A percentile compares a stretch with the other conserved stretches of the same genome.
phyloP scores from a whole-genome alignment of 2,113 vertebrate species.

The Ictalurus furcatus region DNA sequence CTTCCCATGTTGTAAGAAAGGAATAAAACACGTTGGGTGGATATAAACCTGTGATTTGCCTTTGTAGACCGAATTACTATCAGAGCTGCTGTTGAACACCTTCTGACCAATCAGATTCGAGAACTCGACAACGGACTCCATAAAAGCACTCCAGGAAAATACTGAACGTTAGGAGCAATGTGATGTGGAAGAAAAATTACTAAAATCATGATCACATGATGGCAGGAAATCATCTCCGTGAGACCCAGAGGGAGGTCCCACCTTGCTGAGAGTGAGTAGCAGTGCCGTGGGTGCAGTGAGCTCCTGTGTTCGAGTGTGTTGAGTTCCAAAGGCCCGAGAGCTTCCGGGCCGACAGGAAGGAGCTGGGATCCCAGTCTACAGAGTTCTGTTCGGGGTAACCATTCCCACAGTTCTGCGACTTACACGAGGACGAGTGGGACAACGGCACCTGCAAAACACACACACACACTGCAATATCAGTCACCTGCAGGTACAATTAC shows the following conservation, averaged over 20 bases:
- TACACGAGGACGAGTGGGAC: slow-evolving; percentile 92
- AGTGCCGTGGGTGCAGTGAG: slow-evolving; percentile 81
- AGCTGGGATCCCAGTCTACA: slow-evolving; percentile 98
- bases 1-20: not conserved
- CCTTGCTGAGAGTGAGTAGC: slow-evolving; percentile 82
- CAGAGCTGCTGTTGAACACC: too few species aligned
- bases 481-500: not conserved
- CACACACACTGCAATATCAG: slow-evolving; percentile 7
- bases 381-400: slow-evolving; percentile 87
- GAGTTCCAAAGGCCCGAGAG: slow-evolving; percentile 98
- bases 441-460: slow-evolving; percentile 74
- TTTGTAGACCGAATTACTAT: too few species aligned
- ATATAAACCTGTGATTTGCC: not conserved
- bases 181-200: not conserved
- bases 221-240: too few species aligned
- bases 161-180: not conserved
- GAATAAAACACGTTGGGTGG: not conserved
- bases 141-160: not conserved
- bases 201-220: not conserved
- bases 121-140: not conserved
- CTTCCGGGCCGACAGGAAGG: slow-evolving; percentile 97
- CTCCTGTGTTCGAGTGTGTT: slow-evolving; percentile 83
- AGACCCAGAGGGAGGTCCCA: slow-evolving; percentile 58
- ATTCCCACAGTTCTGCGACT: slow-evolving; percentile 80
- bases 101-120: not conserved